These are phyloP conservation scores for Nemurella pictetii DNA, from an alignment of 2,888 invertebrate species.

Conservation along the genomic window DNA sequence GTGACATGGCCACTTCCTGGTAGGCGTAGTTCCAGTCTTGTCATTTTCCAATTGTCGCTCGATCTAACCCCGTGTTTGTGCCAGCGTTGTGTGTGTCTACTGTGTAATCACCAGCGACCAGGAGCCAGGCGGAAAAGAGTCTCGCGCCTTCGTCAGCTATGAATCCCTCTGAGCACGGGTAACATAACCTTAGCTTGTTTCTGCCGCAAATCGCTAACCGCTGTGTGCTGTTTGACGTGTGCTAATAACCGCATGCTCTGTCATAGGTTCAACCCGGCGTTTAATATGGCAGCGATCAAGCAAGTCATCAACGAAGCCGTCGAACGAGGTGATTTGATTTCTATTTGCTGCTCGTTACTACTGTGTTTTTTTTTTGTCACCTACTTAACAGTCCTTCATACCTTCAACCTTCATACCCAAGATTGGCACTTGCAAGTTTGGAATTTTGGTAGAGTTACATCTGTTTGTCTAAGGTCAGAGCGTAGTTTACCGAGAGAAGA, in stretches of 20 bases:
- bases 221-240: not conserved
- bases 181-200: slow-evolving; percentile 50
- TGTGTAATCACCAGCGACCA: slow-evolving; percentile 25
- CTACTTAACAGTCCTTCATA: no score
- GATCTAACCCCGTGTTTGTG: not conserved
- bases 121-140: not conserved
- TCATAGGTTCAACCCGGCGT: slow-evolving; percentile 85
- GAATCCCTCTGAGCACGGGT: slow-evolving; percentile 82
- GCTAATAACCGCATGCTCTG: slow-evolving; percentile 26
- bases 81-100: slow-evolving; percentile 26
- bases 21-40: not conserved
- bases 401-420: not conserved
- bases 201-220: not conserved
- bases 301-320: slow-evolving; percentile 94
- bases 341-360: no score
- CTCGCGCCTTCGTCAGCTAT: slow-evolving; percentile 51
- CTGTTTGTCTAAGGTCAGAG: no score
- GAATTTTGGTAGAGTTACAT: no score
- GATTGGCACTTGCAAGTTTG: no score
- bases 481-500: no score
- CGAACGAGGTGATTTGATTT: slow-evolving; percentile 86
- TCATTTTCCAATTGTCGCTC: not conserved
- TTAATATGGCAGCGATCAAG: slow-evolving; percentile 91
- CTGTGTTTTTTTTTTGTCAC: no score
- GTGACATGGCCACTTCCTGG: not conserved